Conservation (phyloP, 1,140 invertebrate species). For the Prorops nasuta region DNA sequence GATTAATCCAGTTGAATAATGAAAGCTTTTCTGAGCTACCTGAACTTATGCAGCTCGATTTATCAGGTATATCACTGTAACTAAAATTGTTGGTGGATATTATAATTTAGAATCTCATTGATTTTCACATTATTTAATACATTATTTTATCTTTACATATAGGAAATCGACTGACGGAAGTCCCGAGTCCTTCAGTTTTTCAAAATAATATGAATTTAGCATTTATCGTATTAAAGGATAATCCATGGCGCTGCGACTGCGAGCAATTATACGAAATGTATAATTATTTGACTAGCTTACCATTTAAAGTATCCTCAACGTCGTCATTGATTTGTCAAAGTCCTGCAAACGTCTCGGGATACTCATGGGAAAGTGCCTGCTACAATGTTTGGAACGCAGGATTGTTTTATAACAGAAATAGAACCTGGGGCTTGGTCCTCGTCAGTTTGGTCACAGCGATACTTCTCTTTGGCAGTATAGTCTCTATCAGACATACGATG, state of each 20-base stretch:
- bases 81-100: constrained; percentile 3
- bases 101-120: neutral
- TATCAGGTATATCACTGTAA: constrained; percentile 49
- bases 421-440: constrained; percentile 62
- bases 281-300: constrained; percentile 59
- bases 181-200: constrained; percentile 61
- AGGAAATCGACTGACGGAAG: constrained; percentile 66
- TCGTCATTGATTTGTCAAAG: constrained; percentile 60
- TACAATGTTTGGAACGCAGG: constrained; percentile 57
- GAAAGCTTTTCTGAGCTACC: constrained; percentile 32
- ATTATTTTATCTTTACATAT: constrained; percentile 23
- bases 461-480: constrained; percentile 54
- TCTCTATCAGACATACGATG: constrained; percentile 55
- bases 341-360: constrained; percentile 61
- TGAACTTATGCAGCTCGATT: constrained; percentile 34
- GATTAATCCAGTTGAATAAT: constrained; percentile 29
- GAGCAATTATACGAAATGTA: constrained; percentile 60
- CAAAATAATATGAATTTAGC: constrained; percentile 60
- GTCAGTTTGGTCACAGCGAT: constrained; percentile 46
- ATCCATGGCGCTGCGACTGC: constrained; percentile 74
- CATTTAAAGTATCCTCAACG: constrained; percentile 56
- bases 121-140: no score
- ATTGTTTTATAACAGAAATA: constrained; percentile 49
- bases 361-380: constrained; percentile 67
- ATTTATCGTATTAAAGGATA: constrained; percentile 62